Evolutionary conservation across 2,888 invertebrate species (phyloP).

Genomic region (Machimus rusticus): DNA sequence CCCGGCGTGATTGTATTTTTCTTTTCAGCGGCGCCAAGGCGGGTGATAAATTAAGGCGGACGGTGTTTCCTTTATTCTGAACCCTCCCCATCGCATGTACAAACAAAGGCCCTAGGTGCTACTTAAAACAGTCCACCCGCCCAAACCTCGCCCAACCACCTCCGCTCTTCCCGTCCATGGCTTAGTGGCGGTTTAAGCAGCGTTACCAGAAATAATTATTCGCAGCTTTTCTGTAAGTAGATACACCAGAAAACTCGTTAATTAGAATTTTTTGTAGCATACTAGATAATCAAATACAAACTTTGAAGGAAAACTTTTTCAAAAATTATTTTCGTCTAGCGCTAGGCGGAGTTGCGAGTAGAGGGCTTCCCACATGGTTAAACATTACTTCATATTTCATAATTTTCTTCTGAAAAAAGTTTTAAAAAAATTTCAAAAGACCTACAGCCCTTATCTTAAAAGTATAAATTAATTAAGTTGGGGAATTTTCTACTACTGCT

Average conservation of each 20-base stretch:
- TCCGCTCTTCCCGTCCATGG: neutral
- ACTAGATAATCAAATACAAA: neutral
- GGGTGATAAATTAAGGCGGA: conserved; percentile 28
- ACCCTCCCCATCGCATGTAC: neutral
- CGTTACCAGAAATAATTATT: neutral
- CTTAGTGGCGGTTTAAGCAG: neutral
- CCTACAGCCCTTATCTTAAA: too few relatives aligned
- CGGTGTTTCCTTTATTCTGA: conserved; percentile 20
- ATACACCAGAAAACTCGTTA: neutral
- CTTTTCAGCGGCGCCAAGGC: neutral
- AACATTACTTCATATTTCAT: too few relatives aligned
- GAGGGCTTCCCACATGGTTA: too few relatives aligned
- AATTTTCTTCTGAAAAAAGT: too few relatives aligned
- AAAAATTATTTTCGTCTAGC: too few relatives aligned
- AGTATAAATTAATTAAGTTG: too few relatives aligned
- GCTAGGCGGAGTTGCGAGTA: too few relatives aligned
- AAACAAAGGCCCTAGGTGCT: neutral
- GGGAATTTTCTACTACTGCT: too few relatives aligned
- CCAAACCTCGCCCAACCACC: neutral
- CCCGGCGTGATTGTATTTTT: conserved; percentile 22
- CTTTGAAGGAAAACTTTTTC: neutral
- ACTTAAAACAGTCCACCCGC: too few relatives aligned
- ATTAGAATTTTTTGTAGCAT: neutral
- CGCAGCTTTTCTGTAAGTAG: neutral
- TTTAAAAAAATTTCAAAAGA: too few relatives aligned